These are phyloP conservation scores for Pseudomyrmex concolor DNA, from an alignment of 1,140 invertebrate species.

Conservation along the genomic window DNA sequence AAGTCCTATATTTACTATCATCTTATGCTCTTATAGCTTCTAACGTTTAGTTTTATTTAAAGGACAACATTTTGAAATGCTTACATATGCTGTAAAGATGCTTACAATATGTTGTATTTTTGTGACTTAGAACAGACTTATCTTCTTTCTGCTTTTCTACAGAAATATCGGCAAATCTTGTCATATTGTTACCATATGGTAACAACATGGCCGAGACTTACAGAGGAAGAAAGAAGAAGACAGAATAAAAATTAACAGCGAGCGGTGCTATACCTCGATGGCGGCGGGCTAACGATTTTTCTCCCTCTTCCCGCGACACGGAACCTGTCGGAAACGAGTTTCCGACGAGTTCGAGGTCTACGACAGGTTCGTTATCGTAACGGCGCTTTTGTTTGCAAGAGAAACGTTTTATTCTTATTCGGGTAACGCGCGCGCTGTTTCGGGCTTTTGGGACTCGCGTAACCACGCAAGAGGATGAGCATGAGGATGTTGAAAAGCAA, in stretches of 20 bases:
- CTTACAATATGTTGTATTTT: background rate
- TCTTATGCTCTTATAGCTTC: background rate
- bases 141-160: background rate
- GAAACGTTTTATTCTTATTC: constrained; percentile 72
- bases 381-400: constrained; percentile 75
- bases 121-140: background rate
- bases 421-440: constrained; percentile 49
- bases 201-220: constrained; percentile 43
- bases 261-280: constrained; percentile 64
- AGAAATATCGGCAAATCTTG: constrained; percentile 2
- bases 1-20: background rate
- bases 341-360: constrained; percentile 75
- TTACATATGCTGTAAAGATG: no score
- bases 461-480: constrained; percentile 28
- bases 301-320: constrained; percentile 63
- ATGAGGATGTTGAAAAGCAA: constrained; percentile 60
- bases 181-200: background rate
- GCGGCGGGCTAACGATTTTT: constrained; percentile 77
- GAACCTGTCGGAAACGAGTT: constrained; percentile 75
- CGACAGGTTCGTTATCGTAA: constrained; percentile 82
- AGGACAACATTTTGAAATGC: no score
- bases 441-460: constrained; percentile 29
- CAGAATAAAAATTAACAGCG: constrained; percentile 64
- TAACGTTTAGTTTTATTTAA: no score
- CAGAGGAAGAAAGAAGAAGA: constrained; percentile 20